Conservation (phyloP, 92 coral and sea anemone species). For the Nematostella vectensis region DNA sequence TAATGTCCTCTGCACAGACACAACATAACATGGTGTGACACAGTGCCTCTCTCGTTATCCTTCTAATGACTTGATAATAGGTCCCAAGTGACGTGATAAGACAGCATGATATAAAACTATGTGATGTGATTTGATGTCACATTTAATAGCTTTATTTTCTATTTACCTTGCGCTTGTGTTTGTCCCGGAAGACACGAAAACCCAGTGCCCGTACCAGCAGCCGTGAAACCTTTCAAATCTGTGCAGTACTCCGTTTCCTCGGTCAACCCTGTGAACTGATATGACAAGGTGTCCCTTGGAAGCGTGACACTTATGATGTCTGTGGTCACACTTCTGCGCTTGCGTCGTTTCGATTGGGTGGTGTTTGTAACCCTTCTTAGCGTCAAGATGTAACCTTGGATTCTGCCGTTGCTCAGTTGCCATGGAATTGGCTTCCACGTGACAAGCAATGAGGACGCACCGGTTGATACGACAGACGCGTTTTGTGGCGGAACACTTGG, state of each 20-base stretch:
- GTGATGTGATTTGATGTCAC: no score
- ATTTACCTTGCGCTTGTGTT: neutral
- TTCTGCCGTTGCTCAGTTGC: conserved; percentile 4
- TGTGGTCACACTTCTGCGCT: neutral
- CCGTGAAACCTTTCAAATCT: neutral
- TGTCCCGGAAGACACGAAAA: neutral
- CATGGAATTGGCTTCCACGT: conserved; percentile 7
- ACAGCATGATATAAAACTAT: no score
- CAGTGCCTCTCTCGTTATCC: no score
- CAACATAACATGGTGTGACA: no score
- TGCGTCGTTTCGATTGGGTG: neutral
- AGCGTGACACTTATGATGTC: neutral
- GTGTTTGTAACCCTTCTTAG: no score
- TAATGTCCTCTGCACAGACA: no score
- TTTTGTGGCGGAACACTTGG: conserved; percentile 9
- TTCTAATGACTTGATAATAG: no score
- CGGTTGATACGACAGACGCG: conserved; percentile 5
- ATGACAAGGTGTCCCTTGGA: neutral
- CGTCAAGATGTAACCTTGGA: conserved; percentile 23
- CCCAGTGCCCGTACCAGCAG: neutral
- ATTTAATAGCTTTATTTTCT: no score
- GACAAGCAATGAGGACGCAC: conserved; percentile 22
- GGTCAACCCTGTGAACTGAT: neutral
- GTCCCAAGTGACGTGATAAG: no score
- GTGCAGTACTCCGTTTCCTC: neutral